A percentile compares a stretch with the other conserved stretches of the same genome.
phyloP scores from a whole-genome alignment of 2,113 vertebrate genomes.

The Dasypus novemcinctus region DNA sequence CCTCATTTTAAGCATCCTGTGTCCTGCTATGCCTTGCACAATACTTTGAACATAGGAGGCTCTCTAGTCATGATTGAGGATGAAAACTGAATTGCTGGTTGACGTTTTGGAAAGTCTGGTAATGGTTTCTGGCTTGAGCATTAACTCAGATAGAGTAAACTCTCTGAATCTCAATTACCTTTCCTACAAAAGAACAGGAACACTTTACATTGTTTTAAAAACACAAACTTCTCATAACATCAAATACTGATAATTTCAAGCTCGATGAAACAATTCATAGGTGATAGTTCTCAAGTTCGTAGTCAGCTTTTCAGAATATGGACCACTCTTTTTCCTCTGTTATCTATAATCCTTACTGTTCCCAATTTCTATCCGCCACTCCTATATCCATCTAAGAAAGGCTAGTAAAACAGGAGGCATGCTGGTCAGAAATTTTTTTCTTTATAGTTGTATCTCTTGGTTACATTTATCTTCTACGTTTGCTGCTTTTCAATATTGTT shows the following conservation, averaged over 20 bases:
- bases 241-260: slow-evolving; percentile 5
- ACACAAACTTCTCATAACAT: neutral
- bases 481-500: neutral
- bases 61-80: neutral
- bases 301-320: neutral
- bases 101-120: slow-evolving; percentile 34
- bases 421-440: neutral
- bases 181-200: neutral
- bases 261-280: neutral
- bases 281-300: neutral
- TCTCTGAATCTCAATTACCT: neutral
- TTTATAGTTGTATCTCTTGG: neutral
- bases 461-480: neutral
- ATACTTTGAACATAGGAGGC: neutral
- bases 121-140: slow-evolving; percentile 22
- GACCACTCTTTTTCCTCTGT: neutral
- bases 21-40: neutral
- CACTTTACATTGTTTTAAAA: neutral
- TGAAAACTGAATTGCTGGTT: neutral
- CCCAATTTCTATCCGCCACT: neutral
- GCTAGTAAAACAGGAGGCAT: slow-evolving; percentile 5
- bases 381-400: slow-evolving; percentile 43
- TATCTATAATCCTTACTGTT: neutral
- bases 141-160: slow-evolving; percentile 14
- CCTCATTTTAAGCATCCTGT: neutral